Base-by-base conservation (phyloP, 2,888 invertebrate species). In the Caradrina clavipalpis region DNA sequence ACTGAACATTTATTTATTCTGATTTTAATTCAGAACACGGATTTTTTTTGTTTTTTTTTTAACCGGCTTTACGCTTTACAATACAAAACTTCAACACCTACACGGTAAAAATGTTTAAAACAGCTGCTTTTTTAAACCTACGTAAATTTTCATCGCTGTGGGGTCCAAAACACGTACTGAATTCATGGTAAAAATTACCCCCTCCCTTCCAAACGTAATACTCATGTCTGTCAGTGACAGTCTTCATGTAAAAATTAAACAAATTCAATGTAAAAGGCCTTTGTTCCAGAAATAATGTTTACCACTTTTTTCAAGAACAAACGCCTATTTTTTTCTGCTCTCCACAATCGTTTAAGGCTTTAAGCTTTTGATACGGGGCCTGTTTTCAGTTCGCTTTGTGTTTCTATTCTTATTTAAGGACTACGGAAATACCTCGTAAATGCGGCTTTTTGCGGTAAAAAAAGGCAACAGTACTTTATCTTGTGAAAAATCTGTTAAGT, bases 381-480 rank as follows among this genome's bases (percentile, higher is more conserved):
- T 62, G 59, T 62, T 79, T 78, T 49, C 72, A 77, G 51, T n/a
- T 69, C 54, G 63, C 64, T 74, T 78, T 76, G 60, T 78, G 47
- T 74, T 60, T 64, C 57, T 51, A 42, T 60, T 66, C 50, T 65
- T 73, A 65, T 62, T 75, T 56, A 80, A 75, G 64, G 50, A 66
- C 53, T 79, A 53, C 63, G 60, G 60, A 59, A 79, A 69, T 55
- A 42, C 31, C 31, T 74, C 31, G 57, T 69, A 63, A 67, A 47
- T 49, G 62, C 17, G 59, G 21, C 17, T 50, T 79, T 64, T 64
- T 50, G 22, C 47, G 11, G 17, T n/a, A 11, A 39, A 39, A 47
- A 56, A 54, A 31, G 47, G 31, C 49, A 55, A 45, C 45, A 53
- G n/a, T 59, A 19, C 54, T 69, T 54, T 65, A 39, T 65, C 45